Evolutionary conservation across 2,113 vertebrate genomes (phyloP), one percentile per base, ranked within the genome.

Genomic region (Mastomys coucha): DNA sequence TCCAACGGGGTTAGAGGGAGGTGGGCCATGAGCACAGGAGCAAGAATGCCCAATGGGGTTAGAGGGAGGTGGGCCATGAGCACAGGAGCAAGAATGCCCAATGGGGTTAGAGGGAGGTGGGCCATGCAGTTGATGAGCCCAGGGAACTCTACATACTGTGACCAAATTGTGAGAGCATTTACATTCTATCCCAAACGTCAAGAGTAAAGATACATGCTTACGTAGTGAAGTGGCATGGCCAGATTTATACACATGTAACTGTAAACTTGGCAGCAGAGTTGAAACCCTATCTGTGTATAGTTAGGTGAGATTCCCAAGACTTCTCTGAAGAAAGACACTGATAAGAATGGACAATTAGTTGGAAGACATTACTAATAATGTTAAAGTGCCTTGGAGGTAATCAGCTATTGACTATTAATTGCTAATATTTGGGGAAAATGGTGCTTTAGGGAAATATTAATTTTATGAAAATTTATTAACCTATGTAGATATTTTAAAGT

Each of bases 131-230:
- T 42, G 67, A 78, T 45, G 65, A 92, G 9, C 31, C 2, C 49
- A 24, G n/a, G 45, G 3, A 93, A 19, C 73, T 86, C n/a, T 24
- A 94, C 45, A 91, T 58, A 60, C 24, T 89, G 56, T 19, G 28
- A 24, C 33, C 63, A 60, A 80, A 80, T 7, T 65, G 70, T 72
- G 70, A 72, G 36, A 9, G 16, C 8, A 4, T 69, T 92, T 19
- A n/a, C 58, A 91, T 56, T 92, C 89, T 60, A 91, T 78, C 45
- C 92, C 33, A 67, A 17, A 16, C 17, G 45, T 14, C 5, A 17
- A 86, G 36, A 82, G 11, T 88, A 60, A 92, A 91, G 91, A 93
- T 42, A 42, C 39, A 85, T 88, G 26, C 67, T 39, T 28, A 81
- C 78, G 31, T 22, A 51, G 22, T 49, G 20, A 88, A 20, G 24